These are phyloP conservation scores for Tenualosa thibaudeaui DNA, from an alignment of 2,797 vertebrate species.

Conservation along the genomic window DNA sequence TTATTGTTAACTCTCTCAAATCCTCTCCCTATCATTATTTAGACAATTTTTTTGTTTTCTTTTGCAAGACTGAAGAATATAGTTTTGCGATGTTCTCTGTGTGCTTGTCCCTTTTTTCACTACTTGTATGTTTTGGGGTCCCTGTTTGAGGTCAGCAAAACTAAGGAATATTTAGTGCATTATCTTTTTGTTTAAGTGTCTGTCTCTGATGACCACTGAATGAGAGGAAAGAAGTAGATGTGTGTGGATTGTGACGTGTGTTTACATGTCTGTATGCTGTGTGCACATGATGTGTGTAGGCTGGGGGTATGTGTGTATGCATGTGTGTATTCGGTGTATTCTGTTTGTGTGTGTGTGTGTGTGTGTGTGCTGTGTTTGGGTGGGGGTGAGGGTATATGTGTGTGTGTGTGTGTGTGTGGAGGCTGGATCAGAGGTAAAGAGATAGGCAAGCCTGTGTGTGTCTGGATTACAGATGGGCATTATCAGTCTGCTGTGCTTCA, in stretches of 20 bases:
- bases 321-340: background rate
- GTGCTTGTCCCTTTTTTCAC: background rate
- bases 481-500: background rate
- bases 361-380: background rate
- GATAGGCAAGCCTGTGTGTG: slow-evolving; percentile 34
- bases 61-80: too few species aligned
- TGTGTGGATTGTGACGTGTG: background rate
- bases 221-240: too few species aligned
- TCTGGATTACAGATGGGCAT: slow-evolving; percentile 35
- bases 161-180: background rate
- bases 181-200: background rate
- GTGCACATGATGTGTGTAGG: background rate
- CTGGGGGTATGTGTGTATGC: background rate
- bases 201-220: background rate
- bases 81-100: too few species aligned
- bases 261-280: background rate
- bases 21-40: background rate
- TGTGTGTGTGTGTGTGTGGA: background rate
- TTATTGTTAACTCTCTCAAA: background rate
- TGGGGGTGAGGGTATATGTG: background rate
- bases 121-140: background rate
- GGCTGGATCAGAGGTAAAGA: background rate
- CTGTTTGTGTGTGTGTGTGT: background rate
- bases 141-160: background rate
- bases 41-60: background rate